Evolutionary conservation across 1,140 invertebrate genomes (phyloP).

Genomic region (Drosophila bocqueti): DNA sequence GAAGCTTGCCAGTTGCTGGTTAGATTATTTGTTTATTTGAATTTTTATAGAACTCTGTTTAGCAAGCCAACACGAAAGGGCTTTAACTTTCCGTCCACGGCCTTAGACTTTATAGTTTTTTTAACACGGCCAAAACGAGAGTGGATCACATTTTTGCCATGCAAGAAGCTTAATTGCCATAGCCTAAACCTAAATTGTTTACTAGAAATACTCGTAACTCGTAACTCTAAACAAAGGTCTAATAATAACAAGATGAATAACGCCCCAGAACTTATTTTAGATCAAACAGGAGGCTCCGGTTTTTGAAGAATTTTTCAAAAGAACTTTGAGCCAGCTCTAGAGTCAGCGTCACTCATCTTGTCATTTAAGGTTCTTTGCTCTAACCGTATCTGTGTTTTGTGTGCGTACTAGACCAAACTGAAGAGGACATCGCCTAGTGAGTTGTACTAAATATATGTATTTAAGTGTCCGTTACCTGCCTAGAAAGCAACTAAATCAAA

Average conservation of each 20-base stretch:
- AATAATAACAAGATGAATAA: not conserved
- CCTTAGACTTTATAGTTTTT: conserved; percentile 33
- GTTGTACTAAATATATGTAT: conserved; percentile 21
- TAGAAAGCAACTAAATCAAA: conserved; percentile 49
- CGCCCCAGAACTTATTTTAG: no score
- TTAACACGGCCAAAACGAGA: conserved; percentile 12
- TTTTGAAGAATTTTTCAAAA: not conserved
- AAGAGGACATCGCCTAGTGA: conserved; percentile 42
- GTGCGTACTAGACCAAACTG: conserved; percentile 17
- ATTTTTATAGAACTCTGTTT: conserved; percentile 21
- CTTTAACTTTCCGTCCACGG: conserved; percentile 71
- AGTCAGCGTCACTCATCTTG: not conserved
- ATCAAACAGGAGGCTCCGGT: no score
- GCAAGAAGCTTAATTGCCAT: conserved; percentile 59
- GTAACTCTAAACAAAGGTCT: conserved; percentile 2
- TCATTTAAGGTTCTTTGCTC: not conserved
- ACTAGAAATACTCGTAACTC: conserved; percentile 19
- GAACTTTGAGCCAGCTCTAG: no score
- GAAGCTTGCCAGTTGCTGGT: conserved; percentile 34
- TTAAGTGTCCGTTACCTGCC: conserved; percentile 54
- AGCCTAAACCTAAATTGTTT: conserved; percentile 40
- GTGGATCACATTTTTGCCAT: conserved; percentile 52
- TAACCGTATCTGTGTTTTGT: conserved; percentile 28
- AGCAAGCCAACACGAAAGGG: conserved; percentile 29
- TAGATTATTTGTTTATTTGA: not conserved